phyloP scores from a whole-genome alignment of 2,797 vertebrate genomes.

The Neosalanx taihuensis region DNA sequence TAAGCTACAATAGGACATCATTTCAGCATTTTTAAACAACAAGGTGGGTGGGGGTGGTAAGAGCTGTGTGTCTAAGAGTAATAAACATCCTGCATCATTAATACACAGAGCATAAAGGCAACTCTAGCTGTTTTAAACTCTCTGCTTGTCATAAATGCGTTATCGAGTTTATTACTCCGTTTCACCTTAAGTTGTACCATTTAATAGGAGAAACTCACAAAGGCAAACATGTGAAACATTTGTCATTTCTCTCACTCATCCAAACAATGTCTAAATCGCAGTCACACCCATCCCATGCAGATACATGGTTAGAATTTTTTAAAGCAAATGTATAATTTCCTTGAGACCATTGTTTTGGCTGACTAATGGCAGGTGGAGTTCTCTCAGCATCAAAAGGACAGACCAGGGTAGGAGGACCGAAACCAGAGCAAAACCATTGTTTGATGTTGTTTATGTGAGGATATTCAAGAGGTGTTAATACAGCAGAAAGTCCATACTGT shows the following conservation, averaged over 20 bases:
- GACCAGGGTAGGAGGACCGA: slow-evolving; percentile 3
- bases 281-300: slow-evolving; percentile 20
- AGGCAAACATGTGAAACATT: slow-evolving; percentile 36
- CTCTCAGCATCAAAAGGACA: slow-evolving; percentile 17
- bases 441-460: slow-evolving; percentile 18
- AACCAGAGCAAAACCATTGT: slow-evolving; percentile 11
- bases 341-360: slow-evolving; percentile 5
- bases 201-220: slow-evolving; percentile 23
- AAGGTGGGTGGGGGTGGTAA: slow-evolving; percentile 31
- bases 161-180: not conserved
- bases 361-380: slow-evolving; percentile 19
- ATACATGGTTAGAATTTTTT: slow-evolving; percentile 6
- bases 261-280: slow-evolving; percentile 11
- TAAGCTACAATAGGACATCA: slow-evolving; percentile 34
- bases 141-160: not conserved
- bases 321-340: slow-evolving; percentile 31
- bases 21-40: slow-evolving; percentile 45
- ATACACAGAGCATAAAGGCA: slow-evolving; percentile 25
- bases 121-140: slow-evolving; percentile 11
- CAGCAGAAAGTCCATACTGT: not conserved
- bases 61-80: slow-evolving; percentile 38
- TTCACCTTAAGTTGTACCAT: not conserved
- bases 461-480: slow-evolving; percentile 12
- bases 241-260: not conserved
- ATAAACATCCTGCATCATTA: slow-evolving; percentile 42